Evolutionary conservation across 2,888 invertebrate genomes (phyloP).

Genomic region (Dendrolimus pini): DNA sequence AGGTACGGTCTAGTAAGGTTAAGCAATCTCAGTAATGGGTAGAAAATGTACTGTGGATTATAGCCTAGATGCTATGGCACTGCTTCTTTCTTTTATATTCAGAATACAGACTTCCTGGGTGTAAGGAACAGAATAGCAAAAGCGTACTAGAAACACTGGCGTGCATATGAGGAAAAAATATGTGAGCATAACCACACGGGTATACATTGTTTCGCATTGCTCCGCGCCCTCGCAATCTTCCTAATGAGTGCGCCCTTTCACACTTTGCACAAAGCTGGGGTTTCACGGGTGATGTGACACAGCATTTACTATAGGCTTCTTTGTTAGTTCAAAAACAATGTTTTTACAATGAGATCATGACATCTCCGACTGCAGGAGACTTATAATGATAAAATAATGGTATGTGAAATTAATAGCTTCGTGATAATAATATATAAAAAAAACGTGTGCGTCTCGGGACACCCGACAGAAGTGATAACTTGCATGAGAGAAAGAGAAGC

Average conservation of each 20-base stretch:
- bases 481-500: no score
- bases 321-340: constrained; percentile 37
- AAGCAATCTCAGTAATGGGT: constrained; percentile 52
- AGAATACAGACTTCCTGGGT: constrained; percentile 55
- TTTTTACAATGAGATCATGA: no score
- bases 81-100: constrained; percentile 48
- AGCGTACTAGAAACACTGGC: constrained; percentile 45
- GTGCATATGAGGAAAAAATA: constrained; percentile 48
- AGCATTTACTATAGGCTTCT: constrained; percentile 54
- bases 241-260: constrained; percentile 76
- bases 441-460: no score
- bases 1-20: not conserved
- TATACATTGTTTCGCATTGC: constrained; percentile 53
- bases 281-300: constrained; percentile 68
- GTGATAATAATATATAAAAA: no score
- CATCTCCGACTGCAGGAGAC: no score
- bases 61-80: constrained; percentile 19
- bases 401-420: no score
- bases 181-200: constrained; percentile 35
- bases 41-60: constrained; percentile 17
- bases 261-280: constrained; percentile 68
- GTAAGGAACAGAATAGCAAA: constrained; percentile 34
- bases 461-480: no score
- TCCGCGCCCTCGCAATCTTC: constrained; percentile 72
- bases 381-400: no score